Evolutionary conservation across 2,113 vertebrate genomes (phyloP).

Genomic region (Mastomys coucha): DNA sequence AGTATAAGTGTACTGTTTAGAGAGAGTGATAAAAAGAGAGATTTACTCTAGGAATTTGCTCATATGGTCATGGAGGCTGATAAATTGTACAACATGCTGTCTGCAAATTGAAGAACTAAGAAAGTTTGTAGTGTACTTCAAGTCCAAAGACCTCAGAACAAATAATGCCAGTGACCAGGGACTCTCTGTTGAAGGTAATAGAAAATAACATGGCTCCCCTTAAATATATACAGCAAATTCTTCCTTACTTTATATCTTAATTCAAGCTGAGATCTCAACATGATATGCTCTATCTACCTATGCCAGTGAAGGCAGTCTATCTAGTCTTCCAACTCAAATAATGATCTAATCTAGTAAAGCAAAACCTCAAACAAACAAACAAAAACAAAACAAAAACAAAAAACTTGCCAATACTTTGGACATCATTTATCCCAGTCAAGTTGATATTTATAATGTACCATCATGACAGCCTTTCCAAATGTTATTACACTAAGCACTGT

Average conservation of each 20-base stretch:
- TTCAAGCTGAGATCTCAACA: not conserved
- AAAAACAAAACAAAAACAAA: not conserved
- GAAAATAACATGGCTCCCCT: not conserved
- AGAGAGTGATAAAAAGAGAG: not conserved
- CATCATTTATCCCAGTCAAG: not conserved
- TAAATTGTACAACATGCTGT: not conserved
- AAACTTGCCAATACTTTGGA: not conserved
- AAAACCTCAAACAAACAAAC: not conserved
- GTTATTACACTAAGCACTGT: not conserved
- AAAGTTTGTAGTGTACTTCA: not conserved
- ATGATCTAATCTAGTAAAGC: not conserved
- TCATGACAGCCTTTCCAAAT: not conserved
- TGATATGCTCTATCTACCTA: not conserved
- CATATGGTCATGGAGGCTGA: not conserved
- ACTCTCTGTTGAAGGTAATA: not conserved
- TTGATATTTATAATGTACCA: not conserved
- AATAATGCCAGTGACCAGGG: not conserved
- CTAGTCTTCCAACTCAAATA: not conserved
- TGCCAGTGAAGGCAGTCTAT: not conserved
- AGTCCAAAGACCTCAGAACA: not conserved
- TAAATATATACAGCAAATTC: not conserved
- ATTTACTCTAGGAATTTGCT: not conserved
- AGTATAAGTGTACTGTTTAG: not conserved
- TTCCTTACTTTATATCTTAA: not conserved
- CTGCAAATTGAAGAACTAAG: not conserved